Conservation (phyloP, 2,113 vertebrate species). For the Cervus canadensis region DNA sequence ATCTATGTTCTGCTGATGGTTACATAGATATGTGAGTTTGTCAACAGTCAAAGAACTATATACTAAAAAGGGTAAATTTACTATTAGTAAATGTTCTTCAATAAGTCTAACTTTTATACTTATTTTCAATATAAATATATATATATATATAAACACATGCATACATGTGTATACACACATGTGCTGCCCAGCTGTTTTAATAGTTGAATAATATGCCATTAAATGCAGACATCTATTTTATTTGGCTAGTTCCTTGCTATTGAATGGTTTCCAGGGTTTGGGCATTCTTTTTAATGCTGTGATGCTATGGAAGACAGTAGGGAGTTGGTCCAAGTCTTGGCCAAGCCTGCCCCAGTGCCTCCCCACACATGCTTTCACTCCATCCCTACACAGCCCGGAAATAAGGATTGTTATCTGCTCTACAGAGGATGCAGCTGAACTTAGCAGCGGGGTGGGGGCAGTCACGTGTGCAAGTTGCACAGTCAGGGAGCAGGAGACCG, state of each 20-base stretch:
- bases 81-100: neutral
- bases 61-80: neutral
- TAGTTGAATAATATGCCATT: no score
- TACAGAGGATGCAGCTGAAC: neutral
- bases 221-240: neutral
- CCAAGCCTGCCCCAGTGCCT: neutral
- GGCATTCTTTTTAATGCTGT: neutral
- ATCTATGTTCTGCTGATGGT: neutral
- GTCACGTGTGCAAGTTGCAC: neutral
- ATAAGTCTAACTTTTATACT: neutral
- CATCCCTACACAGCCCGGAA: fast-evolving
- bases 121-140: neutral
- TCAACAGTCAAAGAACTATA: neutral
- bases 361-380: fast-evolving
- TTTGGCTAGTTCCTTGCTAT: neutral
- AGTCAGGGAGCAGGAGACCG: neutral
- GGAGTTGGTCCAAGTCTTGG: neutral
- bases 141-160: no score
- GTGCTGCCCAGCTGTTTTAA: neutral
- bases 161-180: neutral
- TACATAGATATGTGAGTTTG: neutral
- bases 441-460: neutral
- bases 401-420: no score
- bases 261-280: neutral
- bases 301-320: neutral